These are phyloP conservation scores for Labia minor DNA, from an alignment of 2,888 invertebrate genomes.

Conservation along the genomic window DNA sequence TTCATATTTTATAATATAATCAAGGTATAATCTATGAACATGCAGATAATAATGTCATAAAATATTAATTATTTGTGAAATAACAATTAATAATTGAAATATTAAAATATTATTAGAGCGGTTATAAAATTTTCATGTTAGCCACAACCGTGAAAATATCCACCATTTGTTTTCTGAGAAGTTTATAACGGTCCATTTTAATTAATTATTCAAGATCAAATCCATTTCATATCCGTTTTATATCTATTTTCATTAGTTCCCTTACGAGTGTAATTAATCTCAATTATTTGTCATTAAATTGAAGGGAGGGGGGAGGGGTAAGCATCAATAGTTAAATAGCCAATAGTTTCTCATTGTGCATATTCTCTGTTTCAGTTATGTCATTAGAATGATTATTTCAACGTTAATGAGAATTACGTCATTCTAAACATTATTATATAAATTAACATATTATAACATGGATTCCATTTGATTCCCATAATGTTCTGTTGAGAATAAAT, in stretches of 20 bases:
- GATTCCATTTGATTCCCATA: background rate
- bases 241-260: conserved; percentile 5
- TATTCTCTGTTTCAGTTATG: background rate
- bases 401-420: background rate
- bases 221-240: background rate
- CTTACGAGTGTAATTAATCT: background rate
- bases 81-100: background rate
- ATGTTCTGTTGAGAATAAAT: background rate
- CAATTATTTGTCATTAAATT: background rate
- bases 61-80: background rate
- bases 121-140: background rate
- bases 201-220: background rate
- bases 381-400: background rate
- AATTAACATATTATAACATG: conserved; percentile 13
- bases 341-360: background rate
- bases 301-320: background rate
- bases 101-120: background rate
- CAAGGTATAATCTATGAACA: too few relatives aligned
- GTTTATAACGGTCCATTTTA: background rate
- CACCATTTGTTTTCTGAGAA: background rate
- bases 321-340: conserved; percentile 4
- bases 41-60: too few relatives aligned
- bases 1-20: too few relatives aligned
- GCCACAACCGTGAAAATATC: background rate
- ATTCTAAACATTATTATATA: background rate